Conservation (phyloP, 2,113 vertebrate species). For the Pterocles burchelli region DNA sequence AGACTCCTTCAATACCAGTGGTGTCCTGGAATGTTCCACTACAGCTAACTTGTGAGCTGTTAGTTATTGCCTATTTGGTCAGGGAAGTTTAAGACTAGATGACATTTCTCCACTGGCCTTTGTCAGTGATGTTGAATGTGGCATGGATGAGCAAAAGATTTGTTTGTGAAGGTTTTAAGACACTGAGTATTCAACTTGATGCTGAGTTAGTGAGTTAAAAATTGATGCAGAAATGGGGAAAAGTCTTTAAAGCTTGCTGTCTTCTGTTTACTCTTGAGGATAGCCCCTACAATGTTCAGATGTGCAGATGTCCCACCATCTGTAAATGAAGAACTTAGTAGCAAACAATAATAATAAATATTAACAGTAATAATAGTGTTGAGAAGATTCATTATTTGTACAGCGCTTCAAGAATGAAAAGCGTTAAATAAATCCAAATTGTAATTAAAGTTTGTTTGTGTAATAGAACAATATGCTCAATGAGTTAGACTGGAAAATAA, state of each 20-base stretch:
- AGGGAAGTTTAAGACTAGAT: not conserved
- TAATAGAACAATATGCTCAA: not conserved
- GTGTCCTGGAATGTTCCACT: not conserved
- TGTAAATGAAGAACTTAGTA: slow-evolving; percentile 22
- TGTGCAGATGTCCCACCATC: slow-evolving; percentile 17
- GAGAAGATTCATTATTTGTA: slow-evolving; percentile 13
- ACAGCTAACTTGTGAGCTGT: not conserved
- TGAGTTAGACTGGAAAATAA: not conserved
- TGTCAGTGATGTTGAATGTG: not conserved
- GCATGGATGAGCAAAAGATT: not conserved
- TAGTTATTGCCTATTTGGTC: not conserved
- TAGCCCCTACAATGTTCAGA: not conserved
- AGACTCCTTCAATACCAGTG: not conserved
- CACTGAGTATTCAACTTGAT: not conserved
- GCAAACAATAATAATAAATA: not conserved
- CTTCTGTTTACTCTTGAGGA: not conserved
- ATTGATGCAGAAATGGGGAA: not conserved
- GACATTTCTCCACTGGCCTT: not conserved
- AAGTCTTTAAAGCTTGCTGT: not conserved
- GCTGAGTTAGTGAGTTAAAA: not conserved
- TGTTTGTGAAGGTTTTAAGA: not conserved
- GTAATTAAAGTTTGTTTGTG: not conserved
- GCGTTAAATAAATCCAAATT: not conserved
- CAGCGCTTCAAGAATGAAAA: not conserved
- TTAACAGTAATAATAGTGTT: not conserved